phyloP scores from a whole-genome alignment of 2,888 invertebrate genomes.

The Tetramorium bicarinatum region DNA sequence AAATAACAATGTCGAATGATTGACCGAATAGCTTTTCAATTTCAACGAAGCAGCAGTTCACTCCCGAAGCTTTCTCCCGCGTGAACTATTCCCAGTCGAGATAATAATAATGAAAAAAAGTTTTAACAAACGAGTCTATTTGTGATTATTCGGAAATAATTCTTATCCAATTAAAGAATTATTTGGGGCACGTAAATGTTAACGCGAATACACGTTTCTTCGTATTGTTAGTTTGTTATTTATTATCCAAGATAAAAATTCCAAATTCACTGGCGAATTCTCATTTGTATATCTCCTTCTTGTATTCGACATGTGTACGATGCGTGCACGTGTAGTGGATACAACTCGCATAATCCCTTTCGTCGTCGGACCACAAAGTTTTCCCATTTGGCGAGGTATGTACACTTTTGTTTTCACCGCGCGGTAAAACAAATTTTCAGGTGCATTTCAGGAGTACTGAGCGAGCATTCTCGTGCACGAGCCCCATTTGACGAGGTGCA shows the following conservation, averaged over 20 bases:
- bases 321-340: not conserved
- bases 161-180: not conserved
- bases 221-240: not conserved
- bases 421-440: conserved; percentile 59
- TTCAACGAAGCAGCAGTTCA: not conserved
- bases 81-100: not conserved
- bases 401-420: conserved; percentile 51
- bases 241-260: conserved; percentile 4
- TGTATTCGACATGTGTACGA: conserved; percentile 10
- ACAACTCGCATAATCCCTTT: conserved; percentile 38
- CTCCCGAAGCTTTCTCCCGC: not conserved
- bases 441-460: conserved; percentile 59
- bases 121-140: not conserved
- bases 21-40: conserved; percentile 5
- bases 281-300: not conserved
- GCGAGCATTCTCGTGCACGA: conserved; percentile 47
- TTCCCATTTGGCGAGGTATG: conserved; percentile 54
- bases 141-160: not conserved
- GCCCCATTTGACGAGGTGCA: conserved; percentile 49
- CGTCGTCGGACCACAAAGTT: conserved; percentile 46
- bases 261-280: not conserved
- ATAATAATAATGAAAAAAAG: not conserved
- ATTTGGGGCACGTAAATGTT: not conserved
- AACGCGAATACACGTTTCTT: not conserved
- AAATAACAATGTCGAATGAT: conserved; percentile 44